phyloP scores from a whole-genome alignment of 2,888 invertebrate genomes.

The Steromphala cineraria region DNA sequence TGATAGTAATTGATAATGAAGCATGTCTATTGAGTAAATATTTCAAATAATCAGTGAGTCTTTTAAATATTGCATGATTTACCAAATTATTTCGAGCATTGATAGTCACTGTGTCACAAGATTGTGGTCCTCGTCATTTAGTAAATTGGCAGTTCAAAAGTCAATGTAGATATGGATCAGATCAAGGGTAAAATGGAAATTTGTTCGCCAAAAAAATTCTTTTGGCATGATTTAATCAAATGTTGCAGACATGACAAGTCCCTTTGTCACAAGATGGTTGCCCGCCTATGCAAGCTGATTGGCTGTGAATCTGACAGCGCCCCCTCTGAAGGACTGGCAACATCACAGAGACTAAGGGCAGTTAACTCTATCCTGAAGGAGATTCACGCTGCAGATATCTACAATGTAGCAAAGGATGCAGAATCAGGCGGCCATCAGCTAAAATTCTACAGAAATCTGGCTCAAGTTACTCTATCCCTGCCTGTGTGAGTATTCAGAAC shows the following conservation, averaged over 20 bases:
- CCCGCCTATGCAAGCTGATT: slow-evolving; percentile 41
- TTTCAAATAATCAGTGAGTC: too few species aligned
- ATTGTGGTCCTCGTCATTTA: too few species aligned
- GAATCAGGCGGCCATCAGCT: slow-evolving; percentile 36
- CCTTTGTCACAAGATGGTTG: slow-evolving; percentile 35
- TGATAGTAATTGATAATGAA: too few species aligned
- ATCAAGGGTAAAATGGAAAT: too few species aligned
- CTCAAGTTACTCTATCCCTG: slow-evolving; percentile 34
- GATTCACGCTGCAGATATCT: slow-evolving; percentile 39
- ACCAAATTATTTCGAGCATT: too few species aligned
- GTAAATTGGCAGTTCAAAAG: too few species aligned
- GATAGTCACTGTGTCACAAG: too few species aligned
- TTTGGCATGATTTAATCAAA: too few species aligned
- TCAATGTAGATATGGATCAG: too few species aligned
- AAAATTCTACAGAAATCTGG: slow-evolving; percentile 44
- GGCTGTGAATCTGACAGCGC: slow-evolving; percentile 33
- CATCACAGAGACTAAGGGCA: slow-evolving; percentile 28
- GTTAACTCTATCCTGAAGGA: slow-evolving; percentile 33
- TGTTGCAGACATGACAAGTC: slow-evolving; percentile 14
- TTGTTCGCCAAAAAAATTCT: too few species aligned
- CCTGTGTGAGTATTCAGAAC: slow-evolving; percentile 17
- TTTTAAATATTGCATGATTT: too few species aligned
- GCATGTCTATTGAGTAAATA: too few species aligned
- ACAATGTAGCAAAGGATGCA: slow-evolving; percentile 43
- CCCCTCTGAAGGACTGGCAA: slow-evolving; percentile 25